Base-by-base conservation (phyloP, 2,797 vertebrate species). In the Ataeniobius toweri region DNA sequence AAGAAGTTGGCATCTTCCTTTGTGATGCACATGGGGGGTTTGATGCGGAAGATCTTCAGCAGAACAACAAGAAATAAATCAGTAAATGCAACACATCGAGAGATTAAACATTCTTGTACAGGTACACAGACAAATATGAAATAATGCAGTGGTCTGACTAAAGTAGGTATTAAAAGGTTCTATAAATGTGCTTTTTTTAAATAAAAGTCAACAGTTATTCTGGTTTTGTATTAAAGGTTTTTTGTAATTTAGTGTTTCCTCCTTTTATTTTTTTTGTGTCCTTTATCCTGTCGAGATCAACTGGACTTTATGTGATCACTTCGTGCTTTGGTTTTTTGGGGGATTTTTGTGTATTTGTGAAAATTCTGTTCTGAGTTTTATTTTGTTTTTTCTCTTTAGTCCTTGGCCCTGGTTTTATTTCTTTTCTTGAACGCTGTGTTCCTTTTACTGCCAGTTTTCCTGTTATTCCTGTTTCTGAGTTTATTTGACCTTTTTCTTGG, bases 1-100 rank as follows among this genome's bases (percentile, higher is more conserved):
- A 97, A 97, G 61, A 97, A 99, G 82, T 97, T 91, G 0, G 80
- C 97, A 0, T 99, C 98, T 18, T 95, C 91, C 90, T 94, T 97
- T 4, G 95, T 97, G 94, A 99, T 91, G 89, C 98, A 98, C 97
- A 99, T 96, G 0, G 98, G 95, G 0, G 98, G 98, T 51, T 96
- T 95, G 69, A 99, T 92, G 84, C 98, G 96, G 81, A 99, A 97
- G 1, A 94, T 97, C 98, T 99, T 88, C 14, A 69, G 56, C 20
- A 67, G 16, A 46, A 22, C 77, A 61, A 80, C 76, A 58, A 80
- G 68, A 51, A 9, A 46, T 46, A n/a, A 24, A 3, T 26, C 22
- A 46, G 22, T 26, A 69, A 79, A 73, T 67, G 59, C 24, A 58
- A 68, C 55, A 71, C 75, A 13, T 65, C n/a, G n/a, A 5, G 6